phyloP scores from a whole-genome alignment of 2,797 vertebrate genomes.

The Aselliscus stoliczkanus region DNA sequence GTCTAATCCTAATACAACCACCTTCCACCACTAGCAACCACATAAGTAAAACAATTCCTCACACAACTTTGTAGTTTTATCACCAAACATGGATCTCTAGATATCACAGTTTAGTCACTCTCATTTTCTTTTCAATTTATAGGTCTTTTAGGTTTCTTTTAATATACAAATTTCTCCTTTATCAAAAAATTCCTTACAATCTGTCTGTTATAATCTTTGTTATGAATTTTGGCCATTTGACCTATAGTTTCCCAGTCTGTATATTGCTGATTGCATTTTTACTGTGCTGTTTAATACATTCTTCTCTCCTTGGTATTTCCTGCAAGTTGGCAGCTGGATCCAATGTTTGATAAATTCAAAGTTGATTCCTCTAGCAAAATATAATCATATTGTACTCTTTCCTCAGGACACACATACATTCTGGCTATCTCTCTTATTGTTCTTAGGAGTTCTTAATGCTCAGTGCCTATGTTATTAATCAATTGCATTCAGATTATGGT shows the following conservation, averaged over 20 bases:
- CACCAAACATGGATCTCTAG: neutral
- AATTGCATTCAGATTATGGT: neutral
- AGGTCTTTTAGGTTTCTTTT: neutral
- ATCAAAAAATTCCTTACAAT: neutral
- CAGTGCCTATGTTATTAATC: neutral
- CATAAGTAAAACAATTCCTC: neutral
- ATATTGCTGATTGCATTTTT: neutral
- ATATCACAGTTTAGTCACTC: neutral
- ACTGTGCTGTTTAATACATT: neutral
- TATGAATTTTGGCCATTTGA: neutral
- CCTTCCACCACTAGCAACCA: neutral
- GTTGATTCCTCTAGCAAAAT: neutral
- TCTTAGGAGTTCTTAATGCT: neutral
- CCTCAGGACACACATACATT: neutral
- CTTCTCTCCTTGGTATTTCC: neutral
- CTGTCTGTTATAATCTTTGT: neutral
- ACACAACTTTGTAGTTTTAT: neutral
- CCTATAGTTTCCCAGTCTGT: neutral
- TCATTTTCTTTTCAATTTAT: neutral
- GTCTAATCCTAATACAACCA: neutral
- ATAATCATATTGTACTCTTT: neutral
- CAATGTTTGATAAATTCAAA: neutral
- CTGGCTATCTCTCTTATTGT: neutral
- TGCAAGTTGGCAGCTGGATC: neutral
- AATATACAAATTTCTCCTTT: neutral